Base-by-base conservation (phyloP, 2,888 invertebrate species). In the Lucinisca nassula region DNA sequence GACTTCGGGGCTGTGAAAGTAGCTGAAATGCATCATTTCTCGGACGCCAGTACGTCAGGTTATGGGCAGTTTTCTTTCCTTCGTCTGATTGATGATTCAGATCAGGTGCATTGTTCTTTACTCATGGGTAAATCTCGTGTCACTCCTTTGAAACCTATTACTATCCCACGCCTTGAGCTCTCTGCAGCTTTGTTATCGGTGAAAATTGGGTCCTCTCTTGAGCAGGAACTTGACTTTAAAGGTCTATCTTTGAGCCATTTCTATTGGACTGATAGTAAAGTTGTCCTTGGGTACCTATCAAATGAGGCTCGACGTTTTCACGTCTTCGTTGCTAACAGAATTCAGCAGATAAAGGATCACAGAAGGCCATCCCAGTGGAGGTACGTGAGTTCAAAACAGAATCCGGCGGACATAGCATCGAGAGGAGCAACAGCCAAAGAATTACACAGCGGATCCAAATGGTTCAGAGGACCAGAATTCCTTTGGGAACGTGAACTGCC, bases 11-110 rank as follows among this genome's bases (percentile, higher is more conserved):
- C 76, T 73, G 85, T 17, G 40, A 32, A 35, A 14, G 21, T 30
- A 0, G 45, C 74, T 10, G 81, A 91, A 72, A 17, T 92, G 21
- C 91, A 81, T 49, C 83, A 78, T 73, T 81, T 81, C 30, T 88
- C 87, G 67, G 82, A 75, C 40, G 82, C 74, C 72, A 49, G 55
- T 82, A 35, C n/a, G 61, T 45, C 27, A 58, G 55, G 75, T 82
- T 92, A 92, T 77, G 90, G 91, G 14, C 83, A 87, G 51, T 89
- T 85, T 70, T 87, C 89, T 14, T 91, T 90, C 82, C 40, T 91
- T 21, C 58, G 89, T 37, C 30, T 90, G 27, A 51, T 85, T 4
- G 51, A 75, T 45, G 37, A 51, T 45, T 27, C 84, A 8, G 38
- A 74, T n/a, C 35, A 70, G 27, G 84, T 90, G 8, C 84, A 83